A percentile compares a stretch with the other conserved stretches of the same genome.
Conservation (phyloP, 2,888 invertebrate genomes). For the Tachina lurida region DNA sequence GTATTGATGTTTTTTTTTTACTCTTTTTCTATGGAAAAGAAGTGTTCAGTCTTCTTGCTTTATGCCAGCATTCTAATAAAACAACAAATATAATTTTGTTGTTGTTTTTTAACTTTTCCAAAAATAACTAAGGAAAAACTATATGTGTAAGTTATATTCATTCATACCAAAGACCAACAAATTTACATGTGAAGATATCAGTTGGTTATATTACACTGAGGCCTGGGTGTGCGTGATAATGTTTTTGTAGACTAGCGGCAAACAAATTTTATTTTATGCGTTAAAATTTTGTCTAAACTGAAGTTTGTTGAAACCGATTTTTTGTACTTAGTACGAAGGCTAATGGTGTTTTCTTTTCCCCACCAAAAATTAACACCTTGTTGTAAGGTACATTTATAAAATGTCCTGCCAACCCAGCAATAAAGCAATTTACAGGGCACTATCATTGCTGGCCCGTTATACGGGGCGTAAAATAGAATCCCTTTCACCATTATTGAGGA, state of each 20-base stretch:
- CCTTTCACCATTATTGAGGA: too few species aligned
- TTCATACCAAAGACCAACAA: constrained; percentile 32
- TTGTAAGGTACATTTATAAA: too few species aligned
- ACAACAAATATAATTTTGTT: constrained; percentile 40
- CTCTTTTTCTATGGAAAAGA: background rate
- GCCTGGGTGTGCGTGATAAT: constrained; percentile 4
- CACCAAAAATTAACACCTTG: too few species aligned
- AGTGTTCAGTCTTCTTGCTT: background rate
- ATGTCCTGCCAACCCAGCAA: too few species aligned
- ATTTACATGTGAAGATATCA: constrained; percentile 11
- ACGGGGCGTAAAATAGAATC: too few species aligned
- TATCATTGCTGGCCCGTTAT: too few species aligned
- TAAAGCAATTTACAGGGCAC: too few species aligned
- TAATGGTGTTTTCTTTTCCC: too few species aligned
- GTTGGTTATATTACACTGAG: background rate
- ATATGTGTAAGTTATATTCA: constrained; percentile 63
- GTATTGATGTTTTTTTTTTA: constrained; percentile 28
- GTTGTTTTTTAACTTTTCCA: constrained; percentile 38
- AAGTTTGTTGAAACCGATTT: too few species aligned
- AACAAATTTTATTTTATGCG: too few species aligned
- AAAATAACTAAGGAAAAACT: constrained; percentile 15
- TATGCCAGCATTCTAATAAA: constrained; percentile 22
- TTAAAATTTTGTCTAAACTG: too few species aligned
- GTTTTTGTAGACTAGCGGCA: background rate
- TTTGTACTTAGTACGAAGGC: too few species aligned